Evolutionary conservation across 1,140 invertebrate species (phyloP).

Genomic region (Lepidurus packardi): DNA sequence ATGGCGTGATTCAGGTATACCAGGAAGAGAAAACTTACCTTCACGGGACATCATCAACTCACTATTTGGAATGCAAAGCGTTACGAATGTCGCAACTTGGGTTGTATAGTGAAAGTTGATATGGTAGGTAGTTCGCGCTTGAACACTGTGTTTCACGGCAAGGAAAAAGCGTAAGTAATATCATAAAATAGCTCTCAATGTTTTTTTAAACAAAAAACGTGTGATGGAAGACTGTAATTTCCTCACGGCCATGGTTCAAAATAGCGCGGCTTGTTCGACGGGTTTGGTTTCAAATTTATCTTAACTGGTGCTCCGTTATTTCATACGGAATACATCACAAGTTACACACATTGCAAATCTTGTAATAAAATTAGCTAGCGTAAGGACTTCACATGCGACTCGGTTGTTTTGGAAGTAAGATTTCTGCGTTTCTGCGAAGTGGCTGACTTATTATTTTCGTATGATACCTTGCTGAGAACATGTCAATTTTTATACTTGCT

Average conservation of each 20-base stretch:
- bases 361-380: too few species aligned
- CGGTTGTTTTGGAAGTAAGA: too few species aligned
- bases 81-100: not conserved
- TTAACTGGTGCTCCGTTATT: too few species aligned
- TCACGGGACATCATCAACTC: not conserved
- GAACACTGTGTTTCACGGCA: not conserved
- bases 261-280: too few species aligned
- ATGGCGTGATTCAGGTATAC: not conserved
- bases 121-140: not conserved
- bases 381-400: too few species aligned
- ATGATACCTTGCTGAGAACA: too few species aligned
- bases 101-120: not conserved
- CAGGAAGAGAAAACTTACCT: not conserved
- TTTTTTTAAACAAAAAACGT: not conserved
- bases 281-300: too few species aligned
- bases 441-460: too few species aligned
- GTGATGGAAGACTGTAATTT: not conserved
- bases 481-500: too few species aligned
- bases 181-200: not conserved
- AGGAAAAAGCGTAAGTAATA: constrained; percentile 8
- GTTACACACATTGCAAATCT: not conserved
- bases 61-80: not conserved
- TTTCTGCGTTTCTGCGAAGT: too few species aligned
- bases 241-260: constrained; percentile 21
- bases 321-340: not conserved